Evolutionary conservation across 2,888 invertebrate genomes (phyloP).

Genomic region (Amphipoea oculea): DNA sequence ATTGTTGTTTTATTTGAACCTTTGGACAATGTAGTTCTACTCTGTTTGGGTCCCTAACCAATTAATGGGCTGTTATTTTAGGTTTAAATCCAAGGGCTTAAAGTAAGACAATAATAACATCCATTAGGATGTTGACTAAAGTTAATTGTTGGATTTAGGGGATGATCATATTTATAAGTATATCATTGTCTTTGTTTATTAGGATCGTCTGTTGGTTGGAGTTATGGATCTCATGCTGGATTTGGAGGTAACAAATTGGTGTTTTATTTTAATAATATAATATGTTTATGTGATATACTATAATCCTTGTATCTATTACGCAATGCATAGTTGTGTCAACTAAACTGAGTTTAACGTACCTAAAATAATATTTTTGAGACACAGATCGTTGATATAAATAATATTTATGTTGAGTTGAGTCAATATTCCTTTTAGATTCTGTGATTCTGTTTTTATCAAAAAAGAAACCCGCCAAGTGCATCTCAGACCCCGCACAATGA

Average conservation of each 20-base stretch:
- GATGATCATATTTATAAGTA: not conserved
- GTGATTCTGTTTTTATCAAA: not conserved
- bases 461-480: no score
- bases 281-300: no score
- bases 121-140: slow-evolving; percentile 12
- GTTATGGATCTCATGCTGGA: slow-evolving; percentile 25
- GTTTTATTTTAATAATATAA: not conserved
- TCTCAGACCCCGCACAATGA: no score
- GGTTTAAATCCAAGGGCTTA: not conserved
- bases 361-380: not conserved
- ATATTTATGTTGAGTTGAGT: not conserved
- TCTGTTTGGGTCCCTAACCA: slow-evolving; percentile 20
- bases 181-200: slow-evolving; percentile 30
- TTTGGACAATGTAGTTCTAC: slow-evolving; percentile 23
- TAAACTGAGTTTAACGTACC: not conserved
- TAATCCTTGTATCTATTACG: not conserved
- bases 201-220: slow-evolving; percentile 25
- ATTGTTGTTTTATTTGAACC: slow-evolving; percentile 31
- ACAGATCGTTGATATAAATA: no score
- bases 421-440: not conserved
- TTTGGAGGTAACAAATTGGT: slow-evolving; percentile 34
- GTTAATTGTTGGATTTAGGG: slow-evolving; percentile 5
- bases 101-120: slow-evolving; percentile 16
- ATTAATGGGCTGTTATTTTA: slow-evolving; percentile 18
- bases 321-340: not conserved